Base-by-base conservation (phyloP, 2,113 vertebrate genomes). In the Gymnogyps californianus region DNA sequence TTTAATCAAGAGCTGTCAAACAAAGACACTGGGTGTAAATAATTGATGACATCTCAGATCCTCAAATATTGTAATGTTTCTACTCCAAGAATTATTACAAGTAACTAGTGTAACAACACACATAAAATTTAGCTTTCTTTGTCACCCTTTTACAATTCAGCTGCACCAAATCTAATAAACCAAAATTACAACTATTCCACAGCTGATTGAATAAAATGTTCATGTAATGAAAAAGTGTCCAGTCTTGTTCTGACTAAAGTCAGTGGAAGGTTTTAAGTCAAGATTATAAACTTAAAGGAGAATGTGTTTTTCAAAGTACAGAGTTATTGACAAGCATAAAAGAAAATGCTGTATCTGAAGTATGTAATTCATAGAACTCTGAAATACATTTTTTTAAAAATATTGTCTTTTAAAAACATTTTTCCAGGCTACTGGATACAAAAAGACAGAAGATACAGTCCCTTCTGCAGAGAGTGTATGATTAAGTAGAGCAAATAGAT, bases 121-220 rank as follows among this genome's bases (percentile, higher is more conserved):
- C 25, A 46, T 47, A 86, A 93, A 95, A 79, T 67, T 64, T 75
- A 90, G 55, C 87, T 90, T 90, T 36, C 26, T 92, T 90, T 88
- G n/a, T 74, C 51, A 86, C 54, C 8, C n/a, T 86, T 89, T 92
- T 92, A 55, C 47, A 83, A 55, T 62, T 94, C 47, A 89, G 26
- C 29, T 81, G 42, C 42, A 71, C 51, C 20, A 89, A 88, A 94
- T 67, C 46, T 75, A 90, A 93, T 88, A 94, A 94, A 93, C 11
- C 15, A 90, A 93, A 96, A 92, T 81, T 81, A 83, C 64, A 92
- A 36, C 42, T 71, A 38, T 74, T 89, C 58, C 85, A 89, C 16
- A 88, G 34, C 20, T 83, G 44, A 89, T 86, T 94, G 71, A 93
- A 71, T 86, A 88, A 95, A 95, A 67, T 40, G 13, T 62, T 90